Conservation (phyloP, 2,888 invertebrate genomes). For the Hyalella azteca region DNA sequence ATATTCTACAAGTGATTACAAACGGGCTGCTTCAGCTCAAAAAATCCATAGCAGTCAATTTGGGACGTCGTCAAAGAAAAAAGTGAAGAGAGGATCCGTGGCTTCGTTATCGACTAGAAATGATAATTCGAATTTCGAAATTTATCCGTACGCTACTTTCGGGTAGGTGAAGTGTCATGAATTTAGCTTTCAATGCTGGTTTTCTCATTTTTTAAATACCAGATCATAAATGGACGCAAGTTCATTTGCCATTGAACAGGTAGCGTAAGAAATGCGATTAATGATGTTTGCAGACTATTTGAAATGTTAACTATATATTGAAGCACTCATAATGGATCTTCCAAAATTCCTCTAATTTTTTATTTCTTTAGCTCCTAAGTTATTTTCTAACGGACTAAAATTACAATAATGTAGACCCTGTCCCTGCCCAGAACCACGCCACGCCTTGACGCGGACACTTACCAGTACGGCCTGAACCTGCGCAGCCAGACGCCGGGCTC, state of each 20-base stretch:
- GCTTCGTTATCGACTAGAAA: conserved; percentile 6
- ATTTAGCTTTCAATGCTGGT: neutral
- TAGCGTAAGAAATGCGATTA: too few relatives aligned
- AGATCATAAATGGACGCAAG: too few relatives aligned
- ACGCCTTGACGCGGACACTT: neutral
- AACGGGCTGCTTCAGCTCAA: neutral
- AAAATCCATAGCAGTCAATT: neutral
- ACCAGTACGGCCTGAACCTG: conserved; percentile 10
- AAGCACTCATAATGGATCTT: too few relatives aligned
- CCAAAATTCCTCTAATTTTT: too few relatives aligned
- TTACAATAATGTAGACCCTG: too few relatives aligned
- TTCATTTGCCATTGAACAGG: too few relatives aligned
- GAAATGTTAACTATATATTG: too few relatives aligned
- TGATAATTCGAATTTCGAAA: neutral
- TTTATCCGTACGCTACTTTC: conserved; percentile 9
- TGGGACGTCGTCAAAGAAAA: neutral
- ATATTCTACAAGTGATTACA: neutral
- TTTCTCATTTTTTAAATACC: too few relatives aligned
- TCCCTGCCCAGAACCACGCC: neutral
- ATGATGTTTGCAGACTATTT: too few relatives aligned
- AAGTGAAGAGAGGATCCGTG: neutral
- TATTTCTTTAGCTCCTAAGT: too few relatives aligned
- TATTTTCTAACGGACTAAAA: too few relatives aligned
- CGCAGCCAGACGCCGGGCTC: neutral
- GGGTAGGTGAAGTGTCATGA: neutral